Evolutionary conservation across 2,888 invertebrate species (phyloP), one percentile per base, ranked within the genome.

Genomic region (Nomada goodeniana): DNA sequence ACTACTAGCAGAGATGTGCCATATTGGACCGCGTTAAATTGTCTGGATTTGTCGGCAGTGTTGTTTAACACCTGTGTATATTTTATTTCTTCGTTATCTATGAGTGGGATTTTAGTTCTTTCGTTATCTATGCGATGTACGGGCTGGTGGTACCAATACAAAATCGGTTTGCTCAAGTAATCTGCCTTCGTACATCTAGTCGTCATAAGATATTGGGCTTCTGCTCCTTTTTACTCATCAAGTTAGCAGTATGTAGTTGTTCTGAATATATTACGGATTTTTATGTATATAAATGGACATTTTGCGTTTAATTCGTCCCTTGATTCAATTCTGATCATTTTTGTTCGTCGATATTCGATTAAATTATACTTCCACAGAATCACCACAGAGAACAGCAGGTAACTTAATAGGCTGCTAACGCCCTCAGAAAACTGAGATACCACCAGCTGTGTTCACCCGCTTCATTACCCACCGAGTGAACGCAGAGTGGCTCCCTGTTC

Each of bases 361-460:
- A 20, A n/a, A 42, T 60, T 77, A 42, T 44, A 47, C n/a, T 60
- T 50, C 61, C 53, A 18, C 23, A 9, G 60, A 26, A 36, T 26
- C 64, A 65, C 26, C 73, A 20, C 13, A 57, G 65, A 20, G 67
- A 67, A 42, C 84, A 44, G 81, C 73, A 76, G 88, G 76, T 82
- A 84, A 83, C 64, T 68, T 59, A 44, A 77, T 60, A 65, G 77
- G 92, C 85, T 84, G 92, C 80, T 72, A 90, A 90, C 90, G 91
- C 94, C 91, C 93, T 88, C 92, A 93, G 94, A 94, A 93, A 94
- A 98, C 98, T 98, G 98, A 98, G 98, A 98, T 98, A 98, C 98
- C 98, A 98, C 98, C 98, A 98, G 98, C 98, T 98, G 98, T 98
- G 98, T 98, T 98, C 98, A 98, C 98, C 97, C 95, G 93, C 92